Percentiles rank a stretch among this genome's conserved stretches.
Conservation (phyloP, 2,113 vertebrate species). For the Chitala chitala region DNA sequence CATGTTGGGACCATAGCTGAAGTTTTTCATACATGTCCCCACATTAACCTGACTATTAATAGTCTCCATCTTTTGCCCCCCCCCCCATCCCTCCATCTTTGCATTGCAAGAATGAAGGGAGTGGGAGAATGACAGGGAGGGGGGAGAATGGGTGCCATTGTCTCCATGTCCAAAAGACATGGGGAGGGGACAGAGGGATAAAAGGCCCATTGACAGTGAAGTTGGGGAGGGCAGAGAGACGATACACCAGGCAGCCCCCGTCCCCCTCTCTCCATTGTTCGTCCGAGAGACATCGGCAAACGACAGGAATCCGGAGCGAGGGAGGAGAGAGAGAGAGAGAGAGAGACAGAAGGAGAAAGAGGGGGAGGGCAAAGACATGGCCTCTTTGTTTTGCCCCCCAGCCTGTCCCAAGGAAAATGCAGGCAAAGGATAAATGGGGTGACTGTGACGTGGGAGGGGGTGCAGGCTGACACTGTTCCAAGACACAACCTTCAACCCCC, state of each 20-base stretch:
- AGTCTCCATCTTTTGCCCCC: slow-evolving; percentile 38
- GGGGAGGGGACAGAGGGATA: slow-evolving; percentile 33
- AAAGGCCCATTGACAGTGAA: slow-evolving; percentile 55
- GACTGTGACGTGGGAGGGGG: slow-evolving; percentile 9
- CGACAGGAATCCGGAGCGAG: slow-evolving; percentile 58
- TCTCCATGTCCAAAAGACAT: slow-evolving; percentile 26
- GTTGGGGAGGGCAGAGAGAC: slow-evolving; percentile 43
- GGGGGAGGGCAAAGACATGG: slow-evolving; percentile 41
- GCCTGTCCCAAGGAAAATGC: slow-evolving; percentile 46
- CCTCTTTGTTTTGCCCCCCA: slow-evolving; percentile 50
- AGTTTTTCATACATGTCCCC: slow-evolving; percentile 37
- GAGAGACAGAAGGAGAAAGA: slow-evolving; percentile 27
- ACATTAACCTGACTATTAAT: slow-evolving; percentile 53
- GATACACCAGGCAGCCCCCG: slow-evolving; percentile 32
- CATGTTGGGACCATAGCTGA: too few relatives aligned
- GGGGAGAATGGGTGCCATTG: slow-evolving; percentile 48
- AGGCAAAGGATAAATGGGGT: slow-evolving; percentile 23
- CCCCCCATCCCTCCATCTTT: slow-evolving; percentile 29
- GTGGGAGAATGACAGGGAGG: slow-evolving; percentile 37
- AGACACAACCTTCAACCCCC: slow-evolving; percentile 1
- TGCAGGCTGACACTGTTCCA: neutral
- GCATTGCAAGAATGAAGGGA: slow-evolving; percentile 42
- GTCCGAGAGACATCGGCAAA: slow-evolving; percentile 56
- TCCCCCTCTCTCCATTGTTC: slow-evolving; percentile 58
- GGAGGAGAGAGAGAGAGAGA: slow-evolving; percentile 41